Conservation (phyloP, 2,797 vertebrate genomes). For the Microtus agrestis region DNA sequence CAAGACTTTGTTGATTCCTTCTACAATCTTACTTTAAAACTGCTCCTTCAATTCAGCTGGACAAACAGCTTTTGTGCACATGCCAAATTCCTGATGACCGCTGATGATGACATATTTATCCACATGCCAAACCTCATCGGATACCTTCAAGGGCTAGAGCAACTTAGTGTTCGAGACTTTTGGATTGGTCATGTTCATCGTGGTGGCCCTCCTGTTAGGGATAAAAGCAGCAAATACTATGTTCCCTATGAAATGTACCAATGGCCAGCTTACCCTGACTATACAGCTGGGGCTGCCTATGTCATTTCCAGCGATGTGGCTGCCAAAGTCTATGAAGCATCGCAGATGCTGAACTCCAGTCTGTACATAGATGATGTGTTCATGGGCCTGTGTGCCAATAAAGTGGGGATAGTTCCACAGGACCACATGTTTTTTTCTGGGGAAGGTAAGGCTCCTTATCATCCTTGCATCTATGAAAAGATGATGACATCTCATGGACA, state of each 20-base stretch:
- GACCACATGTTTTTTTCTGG: slow-evolving; percentile 94
- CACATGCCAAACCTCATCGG: slow-evolving; percentile 95
- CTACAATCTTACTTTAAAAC: slow-evolving; percentile 95
- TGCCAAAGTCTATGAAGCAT: slow-evolving; percentile 93
- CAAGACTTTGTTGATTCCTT: slow-evolving; percentile 96
- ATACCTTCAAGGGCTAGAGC: slow-evolving; percentile 90
- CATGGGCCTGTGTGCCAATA: slow-evolving; percentile 97
- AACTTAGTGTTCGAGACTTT: slow-evolving; percentile 88
- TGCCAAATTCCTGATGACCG: slow-evolving; percentile 95
- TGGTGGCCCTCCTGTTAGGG: slow-evolving; percentile 92
- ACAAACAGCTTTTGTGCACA: slow-evolving; percentile 92
- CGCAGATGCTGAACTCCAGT: slow-evolving; percentile 91
- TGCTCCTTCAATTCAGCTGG: slow-evolving; percentile 96
- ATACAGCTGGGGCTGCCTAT: slow-evolving; percentile 95
- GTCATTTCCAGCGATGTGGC: slow-evolving; percentile 94
- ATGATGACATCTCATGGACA: slow-evolving; percentile 98
- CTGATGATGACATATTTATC: slow-evolving; percentile 96
- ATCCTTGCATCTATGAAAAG: slow-evolving; percentile 95
- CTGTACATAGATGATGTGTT: slow-evolving; percentile 98
- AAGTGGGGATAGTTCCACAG: slow-evolving; percentile 92
- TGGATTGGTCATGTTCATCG: slow-evolving; percentile 96
- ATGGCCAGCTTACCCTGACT: slow-evolving; percentile 96
- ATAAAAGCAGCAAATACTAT: slow-evolving; percentile 94
- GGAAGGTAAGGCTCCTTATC: slow-evolving; percentile 93
- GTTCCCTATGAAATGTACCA: slow-evolving; percentile 94